Conservation (phyloP, 2,113 vertebrate genomes). For the Trogon melanurus region DNA sequence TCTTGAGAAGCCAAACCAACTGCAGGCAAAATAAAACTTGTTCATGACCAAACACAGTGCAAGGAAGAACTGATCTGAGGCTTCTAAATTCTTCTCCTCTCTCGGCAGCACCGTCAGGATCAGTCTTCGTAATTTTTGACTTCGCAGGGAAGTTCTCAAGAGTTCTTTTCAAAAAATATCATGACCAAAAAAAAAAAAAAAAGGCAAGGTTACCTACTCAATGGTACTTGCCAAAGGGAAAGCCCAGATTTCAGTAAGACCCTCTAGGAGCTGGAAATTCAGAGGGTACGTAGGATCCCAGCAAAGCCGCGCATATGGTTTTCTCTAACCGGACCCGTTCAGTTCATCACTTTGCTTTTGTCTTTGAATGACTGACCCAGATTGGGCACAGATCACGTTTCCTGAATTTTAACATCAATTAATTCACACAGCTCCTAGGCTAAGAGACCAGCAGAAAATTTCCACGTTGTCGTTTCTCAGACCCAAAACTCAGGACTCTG, state of each 20-base stretch:
- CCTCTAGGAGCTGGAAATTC: not conserved
- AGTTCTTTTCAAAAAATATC: not conserved
- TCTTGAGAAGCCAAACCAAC: not conserved
- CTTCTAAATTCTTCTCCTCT: not conserved
- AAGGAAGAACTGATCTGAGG: not conserved
- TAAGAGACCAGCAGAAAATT: not conserved
- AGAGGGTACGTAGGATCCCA: not conserved
- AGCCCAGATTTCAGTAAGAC: not conserved
- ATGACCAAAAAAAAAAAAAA: not conserved
- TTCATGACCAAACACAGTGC: not conserved
- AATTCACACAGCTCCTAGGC: too few relatives aligned
- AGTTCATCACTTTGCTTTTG: not conserved
- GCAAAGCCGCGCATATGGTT: not conserved
- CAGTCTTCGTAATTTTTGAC: not conserved
- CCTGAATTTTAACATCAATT: not conserved
- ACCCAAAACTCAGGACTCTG: not conserved
- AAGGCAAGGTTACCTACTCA: not conserved
- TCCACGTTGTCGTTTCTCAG: not conserved
- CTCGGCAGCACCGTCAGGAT: not conserved
- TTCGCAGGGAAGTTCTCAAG: not conserved
- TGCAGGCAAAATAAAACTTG: not conserved
- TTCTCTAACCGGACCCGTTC: not conserved
- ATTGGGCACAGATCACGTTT: not conserved
- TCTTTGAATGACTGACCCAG: not conserved
- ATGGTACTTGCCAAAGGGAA: not conserved